A percentile compares a stretch with the other conserved stretches of the same genome.
Conservation (phyloP, 2,797 vertebrate species). For the Enteromius viviparus region DNA sequence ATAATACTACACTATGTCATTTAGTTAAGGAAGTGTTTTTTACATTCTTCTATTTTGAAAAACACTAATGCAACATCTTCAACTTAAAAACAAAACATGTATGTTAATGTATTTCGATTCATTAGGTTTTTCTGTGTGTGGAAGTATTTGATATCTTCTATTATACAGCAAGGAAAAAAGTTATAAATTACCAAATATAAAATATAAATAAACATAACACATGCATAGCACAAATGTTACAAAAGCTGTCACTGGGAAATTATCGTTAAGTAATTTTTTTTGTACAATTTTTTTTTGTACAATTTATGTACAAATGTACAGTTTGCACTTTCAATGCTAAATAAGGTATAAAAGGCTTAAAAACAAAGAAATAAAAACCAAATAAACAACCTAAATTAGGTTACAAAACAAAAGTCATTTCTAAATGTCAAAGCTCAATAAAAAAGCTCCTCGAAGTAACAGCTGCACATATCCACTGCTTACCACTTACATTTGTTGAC, state of each 20-base stretch:
- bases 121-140: background rate
- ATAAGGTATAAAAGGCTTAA: background rate
- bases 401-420: background rate
- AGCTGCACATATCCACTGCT: background rate
- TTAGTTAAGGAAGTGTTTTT: background rate
- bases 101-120: background rate
- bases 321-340: background rate
- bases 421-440: background rate
- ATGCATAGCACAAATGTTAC: background rate
- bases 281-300: too few species aligned
- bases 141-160: background rate
- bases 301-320: background rate
- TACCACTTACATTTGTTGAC: background rate
- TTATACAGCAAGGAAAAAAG: background rate
- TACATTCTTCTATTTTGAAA: background rate
- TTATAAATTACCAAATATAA: background rate
- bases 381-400: background rate
- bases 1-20: background rate
- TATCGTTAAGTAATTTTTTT: background rate
- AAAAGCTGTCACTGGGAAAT: background rate
- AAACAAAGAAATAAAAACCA: background rate
- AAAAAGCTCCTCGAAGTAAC: background rate
- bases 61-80: background rate
- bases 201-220: background rate
- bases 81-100: background rate